phyloP scores from a whole-genome alignment of 2,797 vertebrate species.

The Catharus ustulatus region DNA sequence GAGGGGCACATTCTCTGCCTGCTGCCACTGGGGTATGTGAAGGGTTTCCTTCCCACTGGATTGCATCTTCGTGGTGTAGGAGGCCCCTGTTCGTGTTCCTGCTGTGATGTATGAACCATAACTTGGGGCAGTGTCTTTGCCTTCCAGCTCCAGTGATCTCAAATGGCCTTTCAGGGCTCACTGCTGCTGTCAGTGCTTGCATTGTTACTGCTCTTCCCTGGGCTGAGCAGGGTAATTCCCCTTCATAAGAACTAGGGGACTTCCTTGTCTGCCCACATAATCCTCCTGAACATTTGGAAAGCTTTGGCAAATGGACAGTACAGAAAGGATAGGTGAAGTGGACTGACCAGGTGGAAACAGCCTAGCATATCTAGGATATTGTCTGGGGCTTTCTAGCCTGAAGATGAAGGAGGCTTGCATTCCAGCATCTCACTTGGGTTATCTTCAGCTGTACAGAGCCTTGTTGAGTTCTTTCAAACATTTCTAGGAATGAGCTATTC shows the following conservation, averaged over 20 bases:
- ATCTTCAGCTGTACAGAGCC: background rate
- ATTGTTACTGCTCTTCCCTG: background rate
- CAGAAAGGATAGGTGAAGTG: background rate
- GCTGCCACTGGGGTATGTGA: background rate
- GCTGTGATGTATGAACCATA: background rate
- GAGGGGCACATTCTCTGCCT: background rate
- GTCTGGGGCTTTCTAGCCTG: background rate
- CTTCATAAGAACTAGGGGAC: background rate
- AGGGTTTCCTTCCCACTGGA: background rate
- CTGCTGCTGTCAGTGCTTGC: background rate
- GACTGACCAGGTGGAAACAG: background rate
- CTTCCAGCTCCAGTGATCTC: background rate
- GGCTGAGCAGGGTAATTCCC: background rate
- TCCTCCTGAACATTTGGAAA: background rate
- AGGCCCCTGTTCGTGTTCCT: background rate
- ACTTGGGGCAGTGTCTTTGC: background rate
- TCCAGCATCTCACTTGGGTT: background rate
- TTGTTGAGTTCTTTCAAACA: background rate
- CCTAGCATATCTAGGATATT: background rate
- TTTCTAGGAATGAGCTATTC: background rate
- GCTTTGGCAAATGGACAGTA: background rate
- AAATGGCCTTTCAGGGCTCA: background rate
- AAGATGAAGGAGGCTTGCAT: background rate
- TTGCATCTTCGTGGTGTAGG: fast-evolving
- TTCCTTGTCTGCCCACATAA: background rate